Percentiles rank a stretch among this genome's conserved stretches.
Conservation (phyloP, 2,888 invertebrate genomes). For the Lordiphosa andalusiaca region DNA sequence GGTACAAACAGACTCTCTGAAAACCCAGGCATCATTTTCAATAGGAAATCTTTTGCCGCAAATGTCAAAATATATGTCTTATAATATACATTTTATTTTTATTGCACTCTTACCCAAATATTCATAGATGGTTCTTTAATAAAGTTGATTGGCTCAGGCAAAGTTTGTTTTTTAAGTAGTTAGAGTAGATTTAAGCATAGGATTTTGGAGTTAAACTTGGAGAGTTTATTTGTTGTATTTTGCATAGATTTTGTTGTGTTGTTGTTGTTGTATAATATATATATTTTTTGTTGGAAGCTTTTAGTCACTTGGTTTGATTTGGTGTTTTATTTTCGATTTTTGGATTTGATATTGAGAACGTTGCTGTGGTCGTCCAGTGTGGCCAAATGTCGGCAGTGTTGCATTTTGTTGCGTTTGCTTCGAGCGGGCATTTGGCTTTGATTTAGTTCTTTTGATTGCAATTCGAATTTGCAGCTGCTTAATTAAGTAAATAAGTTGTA, state of each 20-base stretch:
- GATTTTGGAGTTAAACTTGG: slow-evolving; percentile 18
- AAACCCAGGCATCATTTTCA: too few species aligned
- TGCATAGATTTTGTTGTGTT: neutral
- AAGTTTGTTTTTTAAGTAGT: slow-evolving; percentile 28
- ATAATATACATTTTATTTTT: neutral
- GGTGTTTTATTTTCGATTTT: slow-evolving; percentile 6
- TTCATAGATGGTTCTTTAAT: slow-evolving; percentile 77
- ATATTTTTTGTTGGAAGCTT: slow-evolving; percentile 18
- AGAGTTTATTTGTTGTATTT: slow-evolving; percentile 5
- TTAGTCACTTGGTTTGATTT: slow-evolving; percentile 23
- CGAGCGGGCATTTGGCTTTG: slow-evolving; percentile 65
- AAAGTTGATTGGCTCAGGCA: slow-evolving; percentile 39
- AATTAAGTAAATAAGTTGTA: slow-evolving; percentile 9
- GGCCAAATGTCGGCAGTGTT: slow-evolving; percentile 56
- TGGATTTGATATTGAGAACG: slow-evolving; percentile 37
- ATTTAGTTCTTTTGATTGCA: slow-evolving; percentile 48
- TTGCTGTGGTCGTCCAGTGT: slow-evolving; percentile 51
- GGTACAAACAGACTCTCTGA: too few species aligned
- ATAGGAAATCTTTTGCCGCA: neutral
- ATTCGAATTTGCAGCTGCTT: slow-evolving; percentile 53
- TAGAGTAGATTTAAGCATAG: slow-evolving; percentile 22
- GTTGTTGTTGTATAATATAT: neutral
- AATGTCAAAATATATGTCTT: neutral
- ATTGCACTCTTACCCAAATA: slow-evolving; percentile 79
- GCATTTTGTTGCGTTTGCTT: slow-evolving; percentile 71